Evolutionary conservation across 2,113 vertebrate species (phyloP).

Genomic region (Callaeas wilsoni): DNA sequence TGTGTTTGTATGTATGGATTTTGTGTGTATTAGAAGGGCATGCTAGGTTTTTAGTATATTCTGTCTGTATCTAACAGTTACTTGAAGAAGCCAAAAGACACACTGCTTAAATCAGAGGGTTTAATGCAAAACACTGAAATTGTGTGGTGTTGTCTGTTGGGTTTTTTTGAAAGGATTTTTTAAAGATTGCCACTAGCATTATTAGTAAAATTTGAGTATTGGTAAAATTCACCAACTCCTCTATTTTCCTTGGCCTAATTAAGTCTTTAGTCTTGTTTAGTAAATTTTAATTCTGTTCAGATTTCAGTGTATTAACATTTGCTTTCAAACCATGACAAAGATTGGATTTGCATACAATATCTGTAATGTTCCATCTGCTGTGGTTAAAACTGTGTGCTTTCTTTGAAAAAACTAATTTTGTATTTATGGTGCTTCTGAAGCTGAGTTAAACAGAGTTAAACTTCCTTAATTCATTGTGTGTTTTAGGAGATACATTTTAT

Average conservation of each 20-base stretch:
- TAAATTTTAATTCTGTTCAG: not conserved
- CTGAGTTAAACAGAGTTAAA: not conserved
- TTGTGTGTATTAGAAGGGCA: not conserved
- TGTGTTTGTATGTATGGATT: not conserved
- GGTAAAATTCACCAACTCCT: not conserved
- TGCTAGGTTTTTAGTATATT: not conserved
- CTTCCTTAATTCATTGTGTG: not conserved
- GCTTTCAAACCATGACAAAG: not conserved
- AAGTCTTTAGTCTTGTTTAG: not conserved
- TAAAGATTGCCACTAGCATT: not conserved
- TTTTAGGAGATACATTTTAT: not conserved
- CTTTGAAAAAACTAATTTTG: not conserved
- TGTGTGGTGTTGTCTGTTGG: not conserved
- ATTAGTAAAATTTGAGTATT: not conserved
- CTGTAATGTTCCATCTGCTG: not conserved
- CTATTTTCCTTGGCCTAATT: not conserved
- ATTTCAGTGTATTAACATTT: not conserved
- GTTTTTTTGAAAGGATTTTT: not conserved
- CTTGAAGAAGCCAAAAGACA: not conserved
- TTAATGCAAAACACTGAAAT: not conserved
- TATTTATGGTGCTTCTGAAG: not conserved
- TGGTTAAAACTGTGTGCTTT: not conserved
- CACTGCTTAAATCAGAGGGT: not conserved
- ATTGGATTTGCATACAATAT: accelerated
- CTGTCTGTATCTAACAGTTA: not conserved